Percentiles rank a stretch among this genome's conserved stretches.
phyloP scores from a whole-genome alignment of 92 coral and sea anemone species.

The Epizoanthus stellaris region DNA sequence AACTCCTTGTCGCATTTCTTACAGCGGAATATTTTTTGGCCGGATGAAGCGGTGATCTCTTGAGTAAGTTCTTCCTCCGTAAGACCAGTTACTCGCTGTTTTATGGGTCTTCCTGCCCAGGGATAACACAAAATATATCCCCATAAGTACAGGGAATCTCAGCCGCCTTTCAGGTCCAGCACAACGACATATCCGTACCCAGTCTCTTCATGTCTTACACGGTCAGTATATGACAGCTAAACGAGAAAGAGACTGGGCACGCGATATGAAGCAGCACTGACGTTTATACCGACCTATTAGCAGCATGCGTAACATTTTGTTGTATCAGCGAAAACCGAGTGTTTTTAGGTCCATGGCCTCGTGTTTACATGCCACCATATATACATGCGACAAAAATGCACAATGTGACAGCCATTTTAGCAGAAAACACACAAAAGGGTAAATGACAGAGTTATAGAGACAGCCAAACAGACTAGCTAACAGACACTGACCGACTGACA shows the following conservation, averaged over 20 bases:
- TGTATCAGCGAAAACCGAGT: no score
- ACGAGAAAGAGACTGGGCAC: conserved; percentile 49
- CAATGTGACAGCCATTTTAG: background rate
- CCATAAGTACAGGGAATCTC: conserved; percentile 38
- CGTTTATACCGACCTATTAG: conserved; percentile 9
- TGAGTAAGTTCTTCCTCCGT: conserved; percentile 95
- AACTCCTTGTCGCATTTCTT: conserved; percentile 99
- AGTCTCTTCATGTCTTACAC: conserved; percentile 1
- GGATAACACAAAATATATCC: conserved; percentile 31
- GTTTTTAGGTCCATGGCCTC: background rate
- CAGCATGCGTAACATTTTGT: conserved; percentile 28
- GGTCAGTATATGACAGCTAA: conserved; percentile 46
- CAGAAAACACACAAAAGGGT: background rate
- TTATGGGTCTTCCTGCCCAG: conserved; percentile 80
- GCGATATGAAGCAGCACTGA: conserved; percentile 55
- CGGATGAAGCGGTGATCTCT: conserved; percentile 85
- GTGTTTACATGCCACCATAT: background rate
- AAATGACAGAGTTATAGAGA: background rate
- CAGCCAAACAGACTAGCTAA: background rate
- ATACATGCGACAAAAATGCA: conserved; percentile 24
- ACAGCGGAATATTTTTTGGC: conserved; percentile 91
- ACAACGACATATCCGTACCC: conserved; percentile 23
- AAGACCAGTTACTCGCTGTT: conserved; percentile 86
- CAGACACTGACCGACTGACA: background rate
- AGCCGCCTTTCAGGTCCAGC: conserved; percentile 21